Evolutionary conservation across 2,888 invertebrate genomes (phyloP), one percentile per base, ranked within the genome.

Genomic region (Chaetogeoica ovagalla): DNA sequence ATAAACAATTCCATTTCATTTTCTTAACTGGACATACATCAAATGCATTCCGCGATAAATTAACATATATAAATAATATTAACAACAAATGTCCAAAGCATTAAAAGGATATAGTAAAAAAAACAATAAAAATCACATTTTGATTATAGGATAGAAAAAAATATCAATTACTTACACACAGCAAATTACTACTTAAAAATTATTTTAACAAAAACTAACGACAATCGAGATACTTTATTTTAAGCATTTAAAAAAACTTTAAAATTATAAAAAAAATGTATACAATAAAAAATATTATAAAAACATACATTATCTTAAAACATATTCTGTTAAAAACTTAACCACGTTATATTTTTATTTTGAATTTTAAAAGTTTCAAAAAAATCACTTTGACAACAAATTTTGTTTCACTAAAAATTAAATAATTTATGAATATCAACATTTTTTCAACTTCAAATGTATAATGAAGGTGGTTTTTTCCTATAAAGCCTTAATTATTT

Each of bases 51-150:
- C 19, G 19, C 19, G 2, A 63, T n/a, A 21, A 21, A 71, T 72
- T 19, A 60, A 72, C 43, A 60, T 23, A 55, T 17, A 13, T 15
- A 11, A 52, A 48, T 30, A 63, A 57, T 15, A 63, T 21, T 13
- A 55, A 59, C 30, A 75, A 75, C 66, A 66, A 59, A 48, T 30
- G 13, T 48, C 43, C 59, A 9, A 55, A 2, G 1, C 52, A 74
- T 52, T 19, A 55, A 55, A 21, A 65, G 17, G 52, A 30, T 17
- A 48, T 2, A 52, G 21, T 15, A 62, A 74, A 55, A 55, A n/a
- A 5, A 57, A 23, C 7, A 19, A 11, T 48, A 15, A 52, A 52
- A 11, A 68, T n/a, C 9, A n/a, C 17, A 19, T 68, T 68, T 52
- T 60, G 23, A 23, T 60, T 60, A n/a, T 8, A 52, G 11, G 17